phyloP scores from a whole-genome alignment of 2,888 invertebrate genomes.

The Xylophagus ater region DNA sequence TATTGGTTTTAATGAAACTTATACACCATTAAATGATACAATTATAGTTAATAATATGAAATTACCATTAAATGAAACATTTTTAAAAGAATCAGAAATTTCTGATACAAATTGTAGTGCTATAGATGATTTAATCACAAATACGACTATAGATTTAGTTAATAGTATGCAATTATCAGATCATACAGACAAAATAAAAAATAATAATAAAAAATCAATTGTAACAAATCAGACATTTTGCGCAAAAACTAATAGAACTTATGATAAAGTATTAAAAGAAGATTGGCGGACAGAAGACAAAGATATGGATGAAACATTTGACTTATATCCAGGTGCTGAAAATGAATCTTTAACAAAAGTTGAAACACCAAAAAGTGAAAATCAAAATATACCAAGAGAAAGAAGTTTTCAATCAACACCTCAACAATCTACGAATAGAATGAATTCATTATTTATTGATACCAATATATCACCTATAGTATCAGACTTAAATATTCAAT shows the following conservation, averaged over 20 bases:
- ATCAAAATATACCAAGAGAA: not conserved
- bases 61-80: not conserved
- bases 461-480: no score
- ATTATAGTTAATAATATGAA: not conserved
- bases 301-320: not conserved
- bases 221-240: no score
- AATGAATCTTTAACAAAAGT: not conserved
- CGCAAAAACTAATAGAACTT: no score
- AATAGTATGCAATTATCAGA: no score
- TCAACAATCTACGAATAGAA: no score
- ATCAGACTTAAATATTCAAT: no score
- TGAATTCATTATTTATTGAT: no score
- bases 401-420: not conserved
- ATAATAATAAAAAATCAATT: no score
- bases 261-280: slow-evolving; percentile 2
- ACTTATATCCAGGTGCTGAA: not conserved
- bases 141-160: slow-evolving; percentile 32
- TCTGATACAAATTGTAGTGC: no score
- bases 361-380: not conserved
- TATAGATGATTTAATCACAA: slow-evolving; percentile 31
- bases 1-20: slow-evolving; percentile 7
- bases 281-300: slow-evolving; percentile 8
- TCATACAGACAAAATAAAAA: no score
- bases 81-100: no score
- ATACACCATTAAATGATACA: not conserved